Percentiles rank a stretch among this genome's conserved stretches.
These are phyloP conservation scores for Synergus umbraculus DNA, from an alignment of 2,888 invertebrate genomes.

Conservation along the genomic window DNA sequence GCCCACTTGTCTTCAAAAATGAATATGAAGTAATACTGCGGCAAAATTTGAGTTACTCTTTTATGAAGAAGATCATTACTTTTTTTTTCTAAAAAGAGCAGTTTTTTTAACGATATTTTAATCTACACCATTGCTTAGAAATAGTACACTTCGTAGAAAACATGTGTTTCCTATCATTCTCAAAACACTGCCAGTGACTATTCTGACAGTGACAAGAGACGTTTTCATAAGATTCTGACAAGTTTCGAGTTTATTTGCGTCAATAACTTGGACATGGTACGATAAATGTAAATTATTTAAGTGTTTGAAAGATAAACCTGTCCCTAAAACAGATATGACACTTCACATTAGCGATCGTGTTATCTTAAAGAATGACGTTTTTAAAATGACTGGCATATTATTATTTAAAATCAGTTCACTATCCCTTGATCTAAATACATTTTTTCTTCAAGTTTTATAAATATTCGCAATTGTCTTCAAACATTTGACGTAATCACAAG, in stretches of 20 bases:
- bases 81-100: not conserved
- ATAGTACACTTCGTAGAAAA: conserved; percentile 27
- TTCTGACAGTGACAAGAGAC: conserved; percentile 12
- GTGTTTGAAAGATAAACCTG: conserved; percentile 7
- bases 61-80: not conserved
- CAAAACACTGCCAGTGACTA: conserved; percentile 20
- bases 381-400: not conserved
- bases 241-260: conserved; percentile 26
- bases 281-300: not conserved
- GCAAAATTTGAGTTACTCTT: not conserved
- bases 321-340: not conserved
- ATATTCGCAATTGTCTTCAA: not conserved
- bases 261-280: conserved; percentile 28
- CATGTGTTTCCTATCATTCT: conserved; percentile 35
- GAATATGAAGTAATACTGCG: not conserved
- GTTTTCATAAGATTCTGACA: conserved; percentile 17
- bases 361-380: not conserved
- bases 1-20: not conserved
- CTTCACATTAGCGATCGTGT: not conserved
- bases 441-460: not conserved
- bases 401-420: not conserved
- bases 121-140: not conserved
- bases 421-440: not conserved
- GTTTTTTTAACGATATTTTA: not conserved
- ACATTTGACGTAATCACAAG: conserved; percentile 34